phyloP scores from a whole-genome alignment of 1,140 invertebrate genomes.

The Aricia agestis region DNA sequence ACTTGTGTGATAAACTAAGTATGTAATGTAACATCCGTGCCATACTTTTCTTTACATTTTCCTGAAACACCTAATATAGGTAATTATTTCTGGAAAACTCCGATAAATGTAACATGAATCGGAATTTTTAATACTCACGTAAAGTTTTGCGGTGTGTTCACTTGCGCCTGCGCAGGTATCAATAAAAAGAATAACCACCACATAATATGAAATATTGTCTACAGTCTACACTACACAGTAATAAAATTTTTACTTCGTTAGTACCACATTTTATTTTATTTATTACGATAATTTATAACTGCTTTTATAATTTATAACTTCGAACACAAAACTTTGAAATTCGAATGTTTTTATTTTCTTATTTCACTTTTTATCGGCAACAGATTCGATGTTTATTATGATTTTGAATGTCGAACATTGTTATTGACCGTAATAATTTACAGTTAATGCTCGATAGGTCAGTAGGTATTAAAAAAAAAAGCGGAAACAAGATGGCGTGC shows the following conservation, averaged over 20 bases:
- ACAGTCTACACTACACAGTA: background rate
- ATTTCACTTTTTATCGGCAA: background rate
- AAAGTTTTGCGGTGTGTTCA: conserved; percentile 33
- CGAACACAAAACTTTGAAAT: background rate
- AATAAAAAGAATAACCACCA: conserved; percentile 32
- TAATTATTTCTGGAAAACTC: no score
- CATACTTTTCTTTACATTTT: no score
- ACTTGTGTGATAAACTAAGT: no score
- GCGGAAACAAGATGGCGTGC: conserved; percentile 25
- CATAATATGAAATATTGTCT: conserved; percentile 19
- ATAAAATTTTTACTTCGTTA: no score
- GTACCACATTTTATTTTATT: no score
- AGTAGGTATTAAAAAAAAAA: conserved; percentile 18
- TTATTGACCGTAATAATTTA: background rate
- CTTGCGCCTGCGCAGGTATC: conserved; percentile 28
- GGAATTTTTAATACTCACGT: conserved; percentile 27
- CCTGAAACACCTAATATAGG: no score
- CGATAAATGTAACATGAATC: no score
- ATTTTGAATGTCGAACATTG: background rate
- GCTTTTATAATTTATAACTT: background rate
- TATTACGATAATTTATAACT: background rate
- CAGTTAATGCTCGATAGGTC: background rate
- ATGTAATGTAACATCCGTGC: no score
- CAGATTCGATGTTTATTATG: background rate
- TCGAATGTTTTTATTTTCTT: conserved; percentile 2